These are phyloP conservation scores for Arothron firmamentum DNA, from an alignment of 2,113 vertebrate genomes.

Conservation along the genomic window DNA sequence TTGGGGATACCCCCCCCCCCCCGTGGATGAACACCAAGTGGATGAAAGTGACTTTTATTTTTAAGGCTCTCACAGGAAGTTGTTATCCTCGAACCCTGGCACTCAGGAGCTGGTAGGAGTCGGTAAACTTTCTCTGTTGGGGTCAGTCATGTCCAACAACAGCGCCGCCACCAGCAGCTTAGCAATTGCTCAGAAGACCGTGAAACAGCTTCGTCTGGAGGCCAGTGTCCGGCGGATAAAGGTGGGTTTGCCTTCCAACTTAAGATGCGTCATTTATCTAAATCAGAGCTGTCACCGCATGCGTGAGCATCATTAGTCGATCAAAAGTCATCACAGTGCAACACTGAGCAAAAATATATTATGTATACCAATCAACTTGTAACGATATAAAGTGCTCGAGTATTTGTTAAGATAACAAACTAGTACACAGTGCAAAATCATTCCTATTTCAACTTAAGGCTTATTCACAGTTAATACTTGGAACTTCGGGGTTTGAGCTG, in stretches of 20 bases:
- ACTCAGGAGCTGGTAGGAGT: fast-evolving
- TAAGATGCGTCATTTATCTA: too few species aligned
- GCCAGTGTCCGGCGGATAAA: slow-evolving; percentile 60
- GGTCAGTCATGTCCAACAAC: slow-evolving; percentile 57
- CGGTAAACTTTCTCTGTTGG: neutral
- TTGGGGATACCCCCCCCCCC: too few species aligned
- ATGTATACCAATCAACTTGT: too few species aligned
- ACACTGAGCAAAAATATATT: too few species aligned
- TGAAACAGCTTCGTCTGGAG: slow-evolving; percentile 63
- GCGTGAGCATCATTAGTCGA: too few species aligned
- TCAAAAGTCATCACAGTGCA: too few species aligned
- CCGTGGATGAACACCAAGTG: too few species aligned
- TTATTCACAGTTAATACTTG: neutral
- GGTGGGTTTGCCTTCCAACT: slow-evolving; percentile 10
- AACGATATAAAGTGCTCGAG: too few species aligned
- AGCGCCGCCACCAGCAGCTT: slow-evolving; percentile 50
- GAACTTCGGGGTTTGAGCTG: neutral
- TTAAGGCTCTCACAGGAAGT: slow-evolving; percentile 32
- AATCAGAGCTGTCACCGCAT: too few species aligned
- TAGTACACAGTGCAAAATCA: neutral
- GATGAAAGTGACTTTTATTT: slow-evolving; percentile 31
- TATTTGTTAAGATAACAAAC: too few species aligned
- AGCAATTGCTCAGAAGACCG: slow-evolving; percentile 53
- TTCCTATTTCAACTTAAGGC: neutral
- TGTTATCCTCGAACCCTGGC: neutral